A percentile compares a stretch with the other conserved stretches of the same genome.
phyloP scores from a whole-genome alignment of 2,113 vertebrate species.

The Chascanopsetta lugubris region DNA sequence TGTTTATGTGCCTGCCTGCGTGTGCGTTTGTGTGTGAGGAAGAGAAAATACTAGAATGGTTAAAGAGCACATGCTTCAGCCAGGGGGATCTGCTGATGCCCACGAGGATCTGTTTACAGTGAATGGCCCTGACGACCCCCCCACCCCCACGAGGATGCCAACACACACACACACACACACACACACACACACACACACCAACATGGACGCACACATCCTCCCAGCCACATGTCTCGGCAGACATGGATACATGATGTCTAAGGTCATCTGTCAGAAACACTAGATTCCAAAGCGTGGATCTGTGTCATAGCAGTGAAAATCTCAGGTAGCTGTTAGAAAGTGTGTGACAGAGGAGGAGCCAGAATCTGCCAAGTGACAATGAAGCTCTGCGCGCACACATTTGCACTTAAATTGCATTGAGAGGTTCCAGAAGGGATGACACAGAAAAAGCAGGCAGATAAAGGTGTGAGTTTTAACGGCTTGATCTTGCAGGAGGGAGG shows the following conservation, averaged over 20 bases:
- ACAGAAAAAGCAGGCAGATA: slow-evolving; percentile 20
- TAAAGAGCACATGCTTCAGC: slow-evolving; percentile 44
- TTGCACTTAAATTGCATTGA: slow-evolving; percentile 24
- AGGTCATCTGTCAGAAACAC: slow-evolving; percentile 67
- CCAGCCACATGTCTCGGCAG: slow-evolving; percentile 57
- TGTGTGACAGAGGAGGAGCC: slow-evolving; percentile 12
- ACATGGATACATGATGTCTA: slow-evolving; percentile 61
- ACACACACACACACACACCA: not conserved
- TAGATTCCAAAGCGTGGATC: slow-evolving; percentile 49
- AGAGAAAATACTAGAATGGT: slow-evolving; percentile 56
- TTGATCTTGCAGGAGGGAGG: slow-evolving; percentile 28
- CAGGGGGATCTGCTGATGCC: slow-evolving; percentile 67
- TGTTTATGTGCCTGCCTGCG: slow-evolving; percentile 37
- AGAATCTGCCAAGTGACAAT: slow-evolving; percentile 13
- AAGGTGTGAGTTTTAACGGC: slow-evolving; percentile 36
- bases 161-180: slow-evolving; percentile 57
- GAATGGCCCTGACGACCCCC: slow-evolving; percentile 61
- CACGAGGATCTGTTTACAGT: slow-evolving; percentile 76
- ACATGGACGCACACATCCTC: slow-evolving; percentile 23
- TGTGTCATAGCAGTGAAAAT: slow-evolving; percentile 30
- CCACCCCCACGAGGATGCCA: slow-evolving; percentile 66
- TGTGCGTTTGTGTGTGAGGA: slow-evolving; percentile 19
- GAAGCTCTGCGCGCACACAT: slow-evolving; percentile 8
- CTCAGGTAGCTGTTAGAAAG: slow-evolving; percentile 21
- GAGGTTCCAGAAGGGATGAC: slow-evolving; percentile 27